phyloP scores from a whole-genome alignment of 2,113 vertebrate genomes.

The Aythya baeri region DNA sequence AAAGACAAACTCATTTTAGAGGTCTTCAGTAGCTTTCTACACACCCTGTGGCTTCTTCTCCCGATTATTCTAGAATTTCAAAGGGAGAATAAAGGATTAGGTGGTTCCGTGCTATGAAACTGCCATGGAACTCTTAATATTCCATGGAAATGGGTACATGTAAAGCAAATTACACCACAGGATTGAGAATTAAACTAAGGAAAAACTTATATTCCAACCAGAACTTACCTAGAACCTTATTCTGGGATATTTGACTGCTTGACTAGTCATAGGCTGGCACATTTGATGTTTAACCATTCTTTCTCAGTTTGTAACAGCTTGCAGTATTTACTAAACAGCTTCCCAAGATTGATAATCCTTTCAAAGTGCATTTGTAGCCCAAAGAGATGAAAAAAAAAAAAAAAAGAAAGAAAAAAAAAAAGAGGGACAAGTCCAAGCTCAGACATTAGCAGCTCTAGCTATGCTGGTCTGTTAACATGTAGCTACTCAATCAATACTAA shows the following conservation, averaged over 20 bases:
- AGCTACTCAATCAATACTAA: background rate
- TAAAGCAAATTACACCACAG: background rate
- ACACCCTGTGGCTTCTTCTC: background rate
- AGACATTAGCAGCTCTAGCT: background rate
- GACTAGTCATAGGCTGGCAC: background rate
- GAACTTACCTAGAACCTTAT: background rate
- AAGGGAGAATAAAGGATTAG: background rate
- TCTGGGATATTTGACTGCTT: background rate
- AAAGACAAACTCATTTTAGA: background rate
- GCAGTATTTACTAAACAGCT: background rate
- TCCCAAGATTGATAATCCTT: background rate
- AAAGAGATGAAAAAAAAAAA: background rate
- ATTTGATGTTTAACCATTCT: background rate
- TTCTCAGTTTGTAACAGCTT: background rate
- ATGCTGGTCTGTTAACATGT: background rate
- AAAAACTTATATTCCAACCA: background rate
- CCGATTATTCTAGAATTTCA: background rate
- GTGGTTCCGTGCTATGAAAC: background rate
- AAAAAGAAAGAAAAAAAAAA: too few species aligned
- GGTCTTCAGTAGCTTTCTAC: background rate
- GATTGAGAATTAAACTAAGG: background rate
- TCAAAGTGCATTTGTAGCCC: background rate
- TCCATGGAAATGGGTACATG: accelerated
- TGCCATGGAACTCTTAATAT: accelerated
- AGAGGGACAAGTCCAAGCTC: background rate